phyloP scores from a whole-genome alignment of 1,140 invertebrate genomes.

The Orussus abietinus region DNA sequence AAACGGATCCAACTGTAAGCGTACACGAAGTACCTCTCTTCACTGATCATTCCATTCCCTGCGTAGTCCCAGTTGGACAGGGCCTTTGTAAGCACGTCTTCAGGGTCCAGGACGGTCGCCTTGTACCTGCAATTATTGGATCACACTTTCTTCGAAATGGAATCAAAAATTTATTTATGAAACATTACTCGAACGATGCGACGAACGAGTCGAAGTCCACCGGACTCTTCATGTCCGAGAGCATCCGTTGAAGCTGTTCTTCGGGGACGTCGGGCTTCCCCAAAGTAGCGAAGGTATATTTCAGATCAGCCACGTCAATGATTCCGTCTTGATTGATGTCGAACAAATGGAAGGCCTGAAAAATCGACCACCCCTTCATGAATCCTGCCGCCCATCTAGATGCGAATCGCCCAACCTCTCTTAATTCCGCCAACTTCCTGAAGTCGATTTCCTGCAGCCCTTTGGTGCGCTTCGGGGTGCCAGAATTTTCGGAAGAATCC shows the following conservation, averaged over 20 bases:
- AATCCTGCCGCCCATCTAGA: too few species aligned
- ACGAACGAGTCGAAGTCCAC: slow-evolving; percentile 61
- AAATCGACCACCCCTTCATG: too few species aligned
- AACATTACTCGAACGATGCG: slow-evolving; percentile 51
- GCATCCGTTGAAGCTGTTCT: slow-evolving; percentile 56
- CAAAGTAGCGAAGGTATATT: slow-evolving; percentile 56
- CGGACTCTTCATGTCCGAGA: slow-evolving; percentile 58
- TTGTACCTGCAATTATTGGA: slow-evolving; percentile 34
- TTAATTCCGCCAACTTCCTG: slow-evolving; percentile 9
- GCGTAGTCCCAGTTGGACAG: slow-evolving; percentile 60
- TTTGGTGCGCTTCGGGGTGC: too few species aligned
- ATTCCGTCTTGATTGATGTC: slow-evolving; percentile 59
- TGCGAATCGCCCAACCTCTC: too few species aligned
- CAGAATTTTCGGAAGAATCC: neutral
- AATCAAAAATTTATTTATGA: neutral
- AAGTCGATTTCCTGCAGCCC: slow-evolving; percentile 2
- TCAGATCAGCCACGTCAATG: slow-evolving; percentile 58
- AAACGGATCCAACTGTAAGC: neutral
- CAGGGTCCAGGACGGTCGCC: slow-evolving; percentile 59
- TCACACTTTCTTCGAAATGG: neutral
- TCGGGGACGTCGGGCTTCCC: slow-evolving; percentile 54
- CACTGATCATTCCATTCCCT: slow-evolving; percentile 57
- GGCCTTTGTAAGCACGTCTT: slow-evolving; percentile 58
- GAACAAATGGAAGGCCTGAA: slow-evolving; percentile 59
- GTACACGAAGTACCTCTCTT: slow-evolving; percentile 53